These are phyloP conservation scores for Hypotaenidia philippensis DNA, from an alignment of 2,797 vertebrate species.

Conservation along the genomic window DNA sequence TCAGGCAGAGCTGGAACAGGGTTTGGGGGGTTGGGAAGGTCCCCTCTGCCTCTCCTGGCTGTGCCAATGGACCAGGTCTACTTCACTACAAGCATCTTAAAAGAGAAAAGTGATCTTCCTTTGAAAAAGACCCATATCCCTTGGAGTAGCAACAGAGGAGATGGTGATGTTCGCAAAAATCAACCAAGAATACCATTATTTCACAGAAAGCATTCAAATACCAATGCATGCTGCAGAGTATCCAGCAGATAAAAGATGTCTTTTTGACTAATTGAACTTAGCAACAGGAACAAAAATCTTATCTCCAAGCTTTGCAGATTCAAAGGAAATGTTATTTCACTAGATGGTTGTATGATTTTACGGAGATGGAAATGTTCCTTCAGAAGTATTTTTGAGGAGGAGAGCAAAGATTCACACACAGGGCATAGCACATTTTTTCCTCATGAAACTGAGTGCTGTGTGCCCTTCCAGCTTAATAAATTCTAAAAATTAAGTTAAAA, in stretches of 20 bases:
- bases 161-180: not conserved
- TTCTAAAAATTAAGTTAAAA: not conserved
- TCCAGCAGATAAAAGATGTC: not conserved
- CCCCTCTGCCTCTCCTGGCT: not conserved
- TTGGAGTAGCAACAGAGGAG: not conserved
- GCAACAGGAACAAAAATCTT: not conserved
- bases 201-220: not conserved
- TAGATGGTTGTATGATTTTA: not conserved
- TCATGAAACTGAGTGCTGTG: not conserved
- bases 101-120: not conserved
- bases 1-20: not conserved
- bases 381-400: not conserved
- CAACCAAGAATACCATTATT: not conserved
- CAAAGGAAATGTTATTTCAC: not conserved
- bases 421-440: not conserved
- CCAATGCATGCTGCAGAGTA: not conserved
- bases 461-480: not conserved
- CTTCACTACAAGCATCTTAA: not conserved
- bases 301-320: not conserved
- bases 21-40: not conserved
- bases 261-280: not conserved
- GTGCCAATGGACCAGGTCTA: not conserved
- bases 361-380: not conserved
- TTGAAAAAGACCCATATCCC: not conserved
- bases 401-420: not conserved